phyloP scores from a whole-genome alignment of 2,113 vertebrate genomes.

The Syrrhaptes paradoxus region DNA sequence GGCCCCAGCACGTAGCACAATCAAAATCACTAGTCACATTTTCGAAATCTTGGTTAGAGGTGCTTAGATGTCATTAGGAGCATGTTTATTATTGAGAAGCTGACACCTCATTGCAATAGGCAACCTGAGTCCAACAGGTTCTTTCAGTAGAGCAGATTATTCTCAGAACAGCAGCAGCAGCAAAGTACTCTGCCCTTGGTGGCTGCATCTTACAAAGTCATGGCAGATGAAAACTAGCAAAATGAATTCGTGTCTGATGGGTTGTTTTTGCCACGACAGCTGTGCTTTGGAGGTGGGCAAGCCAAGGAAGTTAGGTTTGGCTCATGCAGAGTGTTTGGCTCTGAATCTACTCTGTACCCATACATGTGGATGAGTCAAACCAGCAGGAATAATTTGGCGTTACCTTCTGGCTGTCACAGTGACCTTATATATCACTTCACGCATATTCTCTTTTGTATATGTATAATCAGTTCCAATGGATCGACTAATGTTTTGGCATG shows the following conservation, averaged over 20 bases:
- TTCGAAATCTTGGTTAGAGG: conserved; percentile 1
- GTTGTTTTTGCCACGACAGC: conserved; percentile 54
- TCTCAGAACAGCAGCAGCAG: conserved; percentile 33
- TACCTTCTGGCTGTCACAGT: conserved; percentile 52
- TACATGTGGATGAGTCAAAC: conserved; percentile 31
- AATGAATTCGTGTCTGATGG: conserved; percentile 55
- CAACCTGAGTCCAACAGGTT: neutral
- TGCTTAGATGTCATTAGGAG: conserved; percentile 19
- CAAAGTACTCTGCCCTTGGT: conserved; percentile 62
- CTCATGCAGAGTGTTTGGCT: conserved; percentile 44
- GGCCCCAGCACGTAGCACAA: neutral
- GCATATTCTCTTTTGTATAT: conserved; percentile 39
- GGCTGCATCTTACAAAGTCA: conserved; percentile 65
- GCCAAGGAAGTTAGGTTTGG: conserved; percentile 60
- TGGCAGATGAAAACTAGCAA: conserved; percentile 63
- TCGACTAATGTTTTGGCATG: conserved; percentile 59
- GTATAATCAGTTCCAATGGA: conserved; percentile 64
- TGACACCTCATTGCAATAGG: neutral
- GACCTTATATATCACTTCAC: conserved; percentile 68
- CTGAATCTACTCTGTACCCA: neutral
- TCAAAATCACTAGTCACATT: conserved; percentile 7
- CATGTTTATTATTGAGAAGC: conserved; percentile 8
- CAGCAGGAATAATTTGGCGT: conserved; percentile 58
- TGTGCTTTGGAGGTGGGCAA: conserved; percentile 56
- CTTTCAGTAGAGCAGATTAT: neutral